Percentiles rank a stretch among this genome's conserved stretches.
Conservation (phyloP, 92 coral and sea anemone species). For the Bergia puertoricense region DNA sequence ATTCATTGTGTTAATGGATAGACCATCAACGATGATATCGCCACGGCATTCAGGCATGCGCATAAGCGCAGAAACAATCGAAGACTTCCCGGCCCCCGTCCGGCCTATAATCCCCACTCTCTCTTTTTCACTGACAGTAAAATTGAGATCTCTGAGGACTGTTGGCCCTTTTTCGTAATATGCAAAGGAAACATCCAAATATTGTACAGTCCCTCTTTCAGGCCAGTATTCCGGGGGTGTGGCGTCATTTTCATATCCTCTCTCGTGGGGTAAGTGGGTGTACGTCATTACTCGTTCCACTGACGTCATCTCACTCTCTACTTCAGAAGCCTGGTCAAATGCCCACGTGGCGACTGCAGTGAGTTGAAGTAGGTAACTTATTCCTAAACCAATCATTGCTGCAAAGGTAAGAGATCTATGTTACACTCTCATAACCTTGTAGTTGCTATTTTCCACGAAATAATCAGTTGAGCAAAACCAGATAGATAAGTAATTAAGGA, state of each 20-base stretch:
- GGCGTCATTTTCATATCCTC: conserved; percentile 8
- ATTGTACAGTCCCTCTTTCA: not conserved
- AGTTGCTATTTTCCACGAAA: too few relatives aligned
- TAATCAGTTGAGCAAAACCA: too few relatives aligned
- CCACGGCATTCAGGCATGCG: conserved; percentile 21
- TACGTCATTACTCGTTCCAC: conserved; percentile 4
- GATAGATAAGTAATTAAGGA: too few relatives aligned
- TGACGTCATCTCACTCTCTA: conserved; percentile 17
- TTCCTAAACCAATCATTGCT: not conserved
- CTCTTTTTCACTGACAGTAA: not conserved
- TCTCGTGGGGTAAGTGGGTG: not conserved
- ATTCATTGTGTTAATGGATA: not conserved
- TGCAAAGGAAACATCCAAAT: conserved; percentile 9
- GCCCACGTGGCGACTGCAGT: not conserved
- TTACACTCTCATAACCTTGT: too few relatives aligned
- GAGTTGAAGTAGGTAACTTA: not conserved
- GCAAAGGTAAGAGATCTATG: not conserved
- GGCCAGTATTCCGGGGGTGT: conserved; percentile 14
- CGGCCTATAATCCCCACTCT: conserved; percentile 14
- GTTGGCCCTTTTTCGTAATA: not conserved
- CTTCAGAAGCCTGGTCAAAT: not conserved
- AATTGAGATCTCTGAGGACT: conserved; percentile 10
- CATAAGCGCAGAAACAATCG: not conserved
- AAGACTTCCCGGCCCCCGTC: conserved; percentile 24
- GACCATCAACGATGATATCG: conserved; percentile 2